Conservation (phyloP, 2,888 invertebrate species). For the Serrognathus titanus region DNA sequence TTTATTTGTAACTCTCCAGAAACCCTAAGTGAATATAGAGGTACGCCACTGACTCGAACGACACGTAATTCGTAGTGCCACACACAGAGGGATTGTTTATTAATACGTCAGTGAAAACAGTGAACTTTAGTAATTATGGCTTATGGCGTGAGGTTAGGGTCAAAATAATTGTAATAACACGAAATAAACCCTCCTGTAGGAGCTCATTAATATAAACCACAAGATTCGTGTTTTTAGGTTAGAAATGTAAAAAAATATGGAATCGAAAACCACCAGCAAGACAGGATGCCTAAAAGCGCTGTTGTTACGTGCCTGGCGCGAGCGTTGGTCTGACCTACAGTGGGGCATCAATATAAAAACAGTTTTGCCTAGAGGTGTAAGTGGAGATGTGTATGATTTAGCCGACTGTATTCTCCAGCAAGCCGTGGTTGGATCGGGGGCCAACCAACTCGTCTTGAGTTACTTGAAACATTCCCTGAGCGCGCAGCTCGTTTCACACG, state of each 20-base stretch:
- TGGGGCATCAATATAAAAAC: conserved; percentile 96
- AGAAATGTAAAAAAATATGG: conserved; percentile 52
- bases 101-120: too few relatives aligned
- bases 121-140: too few relatives aligned
- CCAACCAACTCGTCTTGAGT: conserved; percentile 85
- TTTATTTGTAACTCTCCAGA: too few relatives aligned
- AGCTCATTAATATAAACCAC: too few relatives aligned
- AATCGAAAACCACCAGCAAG: conserved; percentile 79
- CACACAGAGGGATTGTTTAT: too few relatives aligned
- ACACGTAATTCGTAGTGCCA: too few relatives aligned
- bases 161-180: too few relatives aligned
- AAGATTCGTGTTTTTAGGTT: too few relatives aligned
- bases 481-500: conserved; percentile 87
- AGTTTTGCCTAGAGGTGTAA: conserved; percentile 83
- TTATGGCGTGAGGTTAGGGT: too few relatives aligned
- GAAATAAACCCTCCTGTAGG: too few relatives aligned
- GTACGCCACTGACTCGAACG: too few relatives aligned
- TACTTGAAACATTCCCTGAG: conserved; percentile 90
- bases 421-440: conserved; percentile 89
- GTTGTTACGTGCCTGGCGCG: conserved; percentile 86
- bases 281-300: conserved; percentile 77
- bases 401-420: conserved; percentile 93
- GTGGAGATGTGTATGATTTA: conserved; percentile 89
- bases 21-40: too few relatives aligned
- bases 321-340: conserved; percentile 91